Base-by-base conservation (phyloP, 2,113 vertebrate species). In the Nothocercus julius region DNA sequence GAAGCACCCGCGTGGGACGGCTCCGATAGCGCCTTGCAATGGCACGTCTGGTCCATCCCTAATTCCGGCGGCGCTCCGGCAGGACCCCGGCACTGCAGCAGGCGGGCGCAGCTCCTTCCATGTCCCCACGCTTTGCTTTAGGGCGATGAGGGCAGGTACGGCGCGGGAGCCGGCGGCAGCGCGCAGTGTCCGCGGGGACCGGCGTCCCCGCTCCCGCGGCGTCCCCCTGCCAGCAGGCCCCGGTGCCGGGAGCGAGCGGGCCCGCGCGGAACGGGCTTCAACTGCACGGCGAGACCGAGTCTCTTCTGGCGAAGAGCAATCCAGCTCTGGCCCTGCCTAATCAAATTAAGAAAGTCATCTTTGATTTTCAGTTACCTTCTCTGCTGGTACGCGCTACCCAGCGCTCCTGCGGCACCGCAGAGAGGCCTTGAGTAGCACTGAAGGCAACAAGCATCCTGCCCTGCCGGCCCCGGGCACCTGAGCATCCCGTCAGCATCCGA, bases 321-420 rank as follows among this genome's bases (percentile, higher is more conserved):
- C 98, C 98, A 98, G 93, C 97, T 92, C 97, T 89, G 90, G 97
- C 98, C 98, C 98, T 97, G 98, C 97, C 98, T 99, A 98, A 99
- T 99, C 98, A 98, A 99, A 99, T 99, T 98, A 99, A 98, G 98
- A 98, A 98, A 98, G 98, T 98, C 98, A 97, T 98, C 98, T 99
- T 98, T 99, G 98, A 99, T 99, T 99, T 99, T 98, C 98, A 99
- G 98, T 99, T 98, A 99, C 98, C 98, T 98, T 97, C 97, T 95
- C 94, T 95, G 70, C 93, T 27, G 92, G 97, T 98, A 98, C 97
- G 85, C 98, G 98, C 98, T 96, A 97, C 97, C 98, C 85, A 7
- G 85, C 16, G 93, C 96, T 92, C 88, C 89, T 92, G 90, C 21
- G 69, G 97, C 92, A 47, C 77, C 15, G 92, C 97, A 92, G 98